These are phyloP conservation scores for Zaprionus ornatus DNA, from an alignment of 1,140 invertebrate species.

Conservation along the genomic window DNA sequence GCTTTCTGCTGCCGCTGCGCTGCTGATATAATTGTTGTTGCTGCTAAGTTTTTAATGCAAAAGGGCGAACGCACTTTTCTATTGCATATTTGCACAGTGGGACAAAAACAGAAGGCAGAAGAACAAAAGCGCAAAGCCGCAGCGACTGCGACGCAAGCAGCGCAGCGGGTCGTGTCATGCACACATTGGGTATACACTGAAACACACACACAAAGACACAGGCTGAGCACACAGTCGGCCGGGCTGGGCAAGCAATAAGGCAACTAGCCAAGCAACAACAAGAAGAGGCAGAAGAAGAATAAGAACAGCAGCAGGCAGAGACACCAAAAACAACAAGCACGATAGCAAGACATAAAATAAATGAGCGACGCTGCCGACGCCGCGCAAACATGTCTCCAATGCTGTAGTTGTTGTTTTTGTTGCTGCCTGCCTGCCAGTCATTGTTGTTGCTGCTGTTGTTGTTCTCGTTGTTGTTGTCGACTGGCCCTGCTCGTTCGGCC, in stretches of 20 bases:
- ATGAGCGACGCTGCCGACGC: slow-evolving; percentile 65
- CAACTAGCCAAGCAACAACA: slow-evolving; percentile 44
- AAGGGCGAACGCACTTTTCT: slow-evolving; percentile 13
- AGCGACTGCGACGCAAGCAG: slow-evolving; percentile 24
- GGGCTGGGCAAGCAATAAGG: slow-evolving; percentile 58
- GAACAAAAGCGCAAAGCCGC: slow-evolving; percentile 35
- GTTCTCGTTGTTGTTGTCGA: slow-evolving; percentile 28
- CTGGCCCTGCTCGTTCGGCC: slow-evolving; percentile 40
- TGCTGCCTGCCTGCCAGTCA: slow-evolving; percentile 12
- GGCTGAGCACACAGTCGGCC: slow-evolving; percentile 9
- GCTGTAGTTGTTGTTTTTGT: slow-evolving; percentile 46
- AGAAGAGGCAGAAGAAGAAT: slow-evolving; percentile 3
- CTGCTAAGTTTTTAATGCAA: background rate
- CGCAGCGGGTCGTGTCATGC: slow-evolving; percentile 69
- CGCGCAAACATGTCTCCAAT: slow-evolving; percentile 79
- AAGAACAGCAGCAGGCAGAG: slow-evolving; percentile 24
- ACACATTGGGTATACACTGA: slow-evolving; percentile 52
- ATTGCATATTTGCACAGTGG: slow-evolving; percentile 16
- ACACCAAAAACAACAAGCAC: slow-evolving; percentile 45
- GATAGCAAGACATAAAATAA: slow-evolving; percentile 76
- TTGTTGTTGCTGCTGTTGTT: slow-evolving; percentile 41
- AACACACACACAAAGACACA: slow-evolving; percentile 8
- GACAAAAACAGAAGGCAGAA: background rate
- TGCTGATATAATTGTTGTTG: too few species aligned
- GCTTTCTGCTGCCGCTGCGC: background rate